Evolutionary conservation across 2,888 invertebrate species (phyloP), one percentile per base, ranked within the genome.

Genomic region (Ochlodes sylvanus): DNA sequence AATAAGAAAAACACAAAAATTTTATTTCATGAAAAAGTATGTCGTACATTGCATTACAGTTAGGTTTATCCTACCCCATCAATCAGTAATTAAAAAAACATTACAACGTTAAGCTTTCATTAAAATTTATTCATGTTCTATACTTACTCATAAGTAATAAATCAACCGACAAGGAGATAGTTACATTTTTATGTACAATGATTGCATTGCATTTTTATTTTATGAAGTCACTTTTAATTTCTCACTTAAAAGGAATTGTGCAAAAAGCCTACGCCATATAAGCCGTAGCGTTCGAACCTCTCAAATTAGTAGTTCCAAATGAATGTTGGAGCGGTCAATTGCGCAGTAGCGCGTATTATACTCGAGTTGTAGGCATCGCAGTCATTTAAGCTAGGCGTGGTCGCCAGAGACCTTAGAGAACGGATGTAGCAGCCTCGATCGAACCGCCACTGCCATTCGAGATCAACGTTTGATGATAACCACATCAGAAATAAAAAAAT

Each of bases 361-460:
- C 78, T 79, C 71, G 77, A 82, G 76, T 56, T 62, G 77, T 84
- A 86, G 84, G 82, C 83, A 83, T 84, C 80, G 82, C 71, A 78
- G 77, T 75, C 76, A 78, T 79, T 82, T 84, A 77, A 82, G 78
- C 85, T 83, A 88, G 90, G 90, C 89, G 90, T 89, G 90, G 90
- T 80, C 84, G 79, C 72, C 72, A 71, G 76, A 84, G 88, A 87
- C 88, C 89, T 89, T 84, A 88, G 84, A 80, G 86, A 89, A 81
- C 89, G 91, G 90, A 90, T 90, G 88, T 88, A 81, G 86, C 86
- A 89, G 89, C 89, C 90, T 89, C 89, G 88, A 79, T 83, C 80
- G 76, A 72, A 71, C 75, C 75, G 78, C 80, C 76, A 79, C 79
- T 79, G 79, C 79, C 77, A 82, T 83, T 85, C 82, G 87, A 86